These are phyloP conservation scores for Megalops atlanticus DNA, from an alignment of 2,113 vertebrate genomes.

Conservation along the genomic window DNA sequence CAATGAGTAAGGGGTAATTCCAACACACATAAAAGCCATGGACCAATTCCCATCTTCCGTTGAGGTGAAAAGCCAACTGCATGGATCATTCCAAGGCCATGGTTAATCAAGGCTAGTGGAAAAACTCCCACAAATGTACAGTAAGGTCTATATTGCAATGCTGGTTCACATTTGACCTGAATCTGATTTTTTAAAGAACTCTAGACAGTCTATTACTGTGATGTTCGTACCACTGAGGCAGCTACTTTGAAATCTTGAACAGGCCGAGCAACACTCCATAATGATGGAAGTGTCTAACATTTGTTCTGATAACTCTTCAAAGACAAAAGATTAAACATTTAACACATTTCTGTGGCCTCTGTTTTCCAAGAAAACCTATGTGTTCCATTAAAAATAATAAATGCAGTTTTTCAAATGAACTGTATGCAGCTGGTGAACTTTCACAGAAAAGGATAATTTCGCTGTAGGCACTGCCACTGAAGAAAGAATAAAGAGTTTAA, in stretches of 20 bases:
- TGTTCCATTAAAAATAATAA: no score
- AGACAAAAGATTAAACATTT: background rate
- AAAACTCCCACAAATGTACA: background rate
- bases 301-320: background rate
- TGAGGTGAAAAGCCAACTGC: background rate
- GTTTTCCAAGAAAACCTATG: no score
- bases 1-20: background rate
- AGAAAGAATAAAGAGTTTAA: conserved; percentile 3
- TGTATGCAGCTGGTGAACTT: no score
- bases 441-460: no score
- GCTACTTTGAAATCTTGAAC: background rate
- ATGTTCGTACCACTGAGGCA: background rate
- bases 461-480: background rate
- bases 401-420: no score
- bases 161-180: background rate
- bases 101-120: background rate
- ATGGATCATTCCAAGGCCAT: background rate
- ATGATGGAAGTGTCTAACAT: background rate
- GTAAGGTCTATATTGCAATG: background rate
- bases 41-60: background rate
- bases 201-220: background rate
- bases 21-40: background rate
- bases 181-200: background rate
- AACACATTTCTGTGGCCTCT: no score
- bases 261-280: background rate